phyloP scores from a whole-genome alignment of 2,888 invertebrate genomes.

The Seira ritae region DNA sequence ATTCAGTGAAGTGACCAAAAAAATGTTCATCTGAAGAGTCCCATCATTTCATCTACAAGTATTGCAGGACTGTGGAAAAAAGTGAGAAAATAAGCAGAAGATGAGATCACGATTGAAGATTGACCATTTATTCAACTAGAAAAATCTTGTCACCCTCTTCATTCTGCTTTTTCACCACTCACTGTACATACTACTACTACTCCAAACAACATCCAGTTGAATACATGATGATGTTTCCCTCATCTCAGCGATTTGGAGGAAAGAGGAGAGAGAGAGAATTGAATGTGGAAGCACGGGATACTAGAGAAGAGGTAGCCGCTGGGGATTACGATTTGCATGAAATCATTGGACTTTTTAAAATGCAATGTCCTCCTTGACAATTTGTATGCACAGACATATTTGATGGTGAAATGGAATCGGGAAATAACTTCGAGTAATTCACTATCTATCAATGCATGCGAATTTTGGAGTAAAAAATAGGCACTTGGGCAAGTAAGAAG shows the following conservation, averaged over 20 bases:
- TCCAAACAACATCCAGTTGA: constrained; percentile 9
- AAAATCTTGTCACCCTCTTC: constrained; percentile 61
- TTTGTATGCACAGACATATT: constrained; percentile 66
- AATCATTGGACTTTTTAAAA: constrained; percentile 64
- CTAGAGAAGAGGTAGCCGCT: constrained; percentile 52
- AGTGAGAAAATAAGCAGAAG: constrained; percentile 53
- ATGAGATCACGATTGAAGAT: constrained; percentile 60
- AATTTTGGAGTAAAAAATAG: constrained; percentile 31
- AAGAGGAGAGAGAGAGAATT: constrained; percentile 14
- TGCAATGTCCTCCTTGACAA: constrained; percentile 55
- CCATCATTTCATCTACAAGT: constrained; percentile 37
- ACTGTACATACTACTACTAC: constrained; percentile 9
- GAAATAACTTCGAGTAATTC: constrained; percentile 62
- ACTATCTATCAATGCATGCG: constrained; percentile 59
- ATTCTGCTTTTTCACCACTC: constrained; percentile 18
- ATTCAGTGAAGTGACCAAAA: constrained; percentile 44
- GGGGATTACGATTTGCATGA: constrained; percentile 66
- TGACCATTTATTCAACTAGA: constrained; percentile 58
- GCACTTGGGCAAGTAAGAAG: not conserved
- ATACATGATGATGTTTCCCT: not conserved
- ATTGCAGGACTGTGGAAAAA: constrained; percentile 42
- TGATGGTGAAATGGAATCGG: constrained; percentile 65
- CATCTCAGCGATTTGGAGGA: constrained; percentile 18
- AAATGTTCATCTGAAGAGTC: constrained; percentile 35
- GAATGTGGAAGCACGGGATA: constrained; percentile 25